Conservation (phyloP, 1,140 invertebrate species). For the Probaryconus sp. region DNA sequence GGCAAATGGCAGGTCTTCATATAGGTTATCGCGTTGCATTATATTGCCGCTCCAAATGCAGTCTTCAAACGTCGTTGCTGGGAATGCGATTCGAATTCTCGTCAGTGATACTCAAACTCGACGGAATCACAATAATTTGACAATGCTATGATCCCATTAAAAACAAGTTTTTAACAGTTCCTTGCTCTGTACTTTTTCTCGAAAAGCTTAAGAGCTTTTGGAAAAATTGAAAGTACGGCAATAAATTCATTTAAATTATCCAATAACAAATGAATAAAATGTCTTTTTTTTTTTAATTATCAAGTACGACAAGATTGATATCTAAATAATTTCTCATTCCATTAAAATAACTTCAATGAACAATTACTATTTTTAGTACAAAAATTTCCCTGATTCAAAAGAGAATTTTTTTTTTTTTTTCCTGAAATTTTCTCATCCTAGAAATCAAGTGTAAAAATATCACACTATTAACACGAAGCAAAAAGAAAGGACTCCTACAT, state of each 20-base stretch:
- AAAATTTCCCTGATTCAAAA: too few species aligned
- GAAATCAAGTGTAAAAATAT: slow-evolving; percentile 35
- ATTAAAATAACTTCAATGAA: too few species aligned
- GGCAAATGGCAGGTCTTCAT: slow-evolving; percentile 73
- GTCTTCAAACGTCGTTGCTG: slow-evolving; percentile 69
- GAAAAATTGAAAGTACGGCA: too few species aligned
- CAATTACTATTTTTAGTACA: too few species aligned
- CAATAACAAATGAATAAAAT: too few species aligned
- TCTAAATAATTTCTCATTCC: too few species aligned
- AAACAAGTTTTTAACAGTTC: slow-evolving; percentile 31
- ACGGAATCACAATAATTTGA: slow-evolving; percentile 49
- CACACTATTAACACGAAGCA: slow-evolving; percentile 10
- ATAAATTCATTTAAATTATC: too few species aligned
- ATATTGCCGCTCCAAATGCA: slow-evolving; percentile 73
- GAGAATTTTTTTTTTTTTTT: too few species aligned
- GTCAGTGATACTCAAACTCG: slow-evolving; percentile 72
- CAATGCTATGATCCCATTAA: slow-evolving; percentile 41
- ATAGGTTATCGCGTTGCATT: slow-evolving; percentile 72
- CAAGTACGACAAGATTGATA: too few species aligned
- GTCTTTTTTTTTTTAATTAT: too few species aligned
- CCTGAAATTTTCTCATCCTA: slow-evolving; percentile 11
- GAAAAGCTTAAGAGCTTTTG: slow-evolving; percentile 43
- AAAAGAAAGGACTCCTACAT: slow-evolving; percentile 32
- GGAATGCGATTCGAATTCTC: slow-evolving; percentile 55
- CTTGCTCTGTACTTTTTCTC: slow-evolving; percentile 33